A percentile compares a stretch with the other conserved stretches of the same genome.
Evolutionary conservation across 2,888 invertebrate genomes (phyloP).

Genomic region (Ennomos quercinarius): DNA sequence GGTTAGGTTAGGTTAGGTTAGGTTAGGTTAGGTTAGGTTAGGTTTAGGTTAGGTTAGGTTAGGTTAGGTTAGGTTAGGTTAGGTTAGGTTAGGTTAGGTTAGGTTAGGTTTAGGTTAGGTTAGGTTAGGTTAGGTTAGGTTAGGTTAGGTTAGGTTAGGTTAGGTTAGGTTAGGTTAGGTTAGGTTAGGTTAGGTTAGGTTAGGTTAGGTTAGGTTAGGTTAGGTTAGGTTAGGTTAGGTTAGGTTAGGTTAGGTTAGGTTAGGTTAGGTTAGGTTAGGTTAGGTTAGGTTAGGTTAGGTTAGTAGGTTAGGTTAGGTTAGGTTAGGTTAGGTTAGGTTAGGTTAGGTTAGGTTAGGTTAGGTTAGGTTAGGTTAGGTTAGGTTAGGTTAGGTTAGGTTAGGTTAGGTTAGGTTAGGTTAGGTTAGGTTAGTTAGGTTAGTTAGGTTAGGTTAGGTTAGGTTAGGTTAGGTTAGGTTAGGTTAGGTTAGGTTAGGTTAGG

Average conservation of each 20-base stretch:
- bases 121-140: conserved; percentile 42
- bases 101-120: conserved; percentile 40
- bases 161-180: conserved; percentile 41
- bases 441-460: too few species aligned
- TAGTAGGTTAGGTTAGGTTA: too few species aligned
- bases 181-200: conserved; percentile 41
- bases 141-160: conserved; percentile 44
- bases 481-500: too few species aligned
- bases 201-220: conserved; percentile 34
- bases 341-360: conserved; percentile 29
- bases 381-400: conserved; percentile 31
- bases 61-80: conserved; percentile 38
- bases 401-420: conserved; percentile 29
- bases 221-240: conserved; percentile 33
- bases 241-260: conserved; percentile 26
- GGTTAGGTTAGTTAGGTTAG: too few species aligned
- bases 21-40: conserved; percentile 39
- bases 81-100: conserved; percentile 38
- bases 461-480: too few species aligned
- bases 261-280: conserved; percentile 25
- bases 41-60: conserved; percentile 40
- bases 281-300: conserved; percentile 33
- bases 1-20: conserved; percentile 43
- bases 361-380: conserved; percentile 31
- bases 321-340: conserved; percentile 28